Evolutionary conservation across 2,113 vertebrate species (phyloP), one percentile per base, ranked within the genome.

Genomic region (Leptobrachium ailaonicum): DNA sequence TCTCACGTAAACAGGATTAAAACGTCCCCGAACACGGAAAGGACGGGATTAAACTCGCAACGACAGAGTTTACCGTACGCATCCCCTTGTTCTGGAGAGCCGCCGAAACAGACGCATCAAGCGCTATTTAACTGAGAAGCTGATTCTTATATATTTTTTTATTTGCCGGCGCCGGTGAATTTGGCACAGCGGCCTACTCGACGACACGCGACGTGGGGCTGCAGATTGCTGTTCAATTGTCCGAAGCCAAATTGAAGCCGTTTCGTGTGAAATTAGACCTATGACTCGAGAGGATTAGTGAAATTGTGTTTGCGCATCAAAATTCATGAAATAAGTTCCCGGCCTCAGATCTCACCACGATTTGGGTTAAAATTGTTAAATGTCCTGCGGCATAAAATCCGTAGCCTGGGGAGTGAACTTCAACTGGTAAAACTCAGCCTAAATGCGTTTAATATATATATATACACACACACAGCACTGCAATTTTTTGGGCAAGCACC

Each of bases 221-320:
- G 60, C 2, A 12, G 40, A 56, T 56, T 54, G 63, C 47, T 41
- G 64, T 20, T 47, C 47, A 76, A 68, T 76, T 68, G 64, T 41
- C 75, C 50, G 32, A 6, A 54, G 41, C 50, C 13, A 67, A 56
- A 6, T 20, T 47, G 44, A n/a, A 75, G 10, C 41, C 43, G 40
- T 14, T 75, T 14, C 45, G 42, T 10, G 40, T 50, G 44, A 32
- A n/a, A 43, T 42, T 54, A 45, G 12, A 67, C 13, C 13, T 42
- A n/a, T 11, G 63, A 76, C 40, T 56, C 64, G 9, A 64, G 73
- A 68, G 75, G 75, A 76, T 76, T 76, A 67, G 63, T 20, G 47
- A 76, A 68, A 76, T 68, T 54, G 63, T 53, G 14, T 54, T 68
- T 68, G 64, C 41, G 54, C 63, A 66, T 76, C 75, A 64, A 12